Evolutionary conservation across 2,113 vertebrate genomes (phyloP).

Genomic region (Smithornis capensis): DNA sequence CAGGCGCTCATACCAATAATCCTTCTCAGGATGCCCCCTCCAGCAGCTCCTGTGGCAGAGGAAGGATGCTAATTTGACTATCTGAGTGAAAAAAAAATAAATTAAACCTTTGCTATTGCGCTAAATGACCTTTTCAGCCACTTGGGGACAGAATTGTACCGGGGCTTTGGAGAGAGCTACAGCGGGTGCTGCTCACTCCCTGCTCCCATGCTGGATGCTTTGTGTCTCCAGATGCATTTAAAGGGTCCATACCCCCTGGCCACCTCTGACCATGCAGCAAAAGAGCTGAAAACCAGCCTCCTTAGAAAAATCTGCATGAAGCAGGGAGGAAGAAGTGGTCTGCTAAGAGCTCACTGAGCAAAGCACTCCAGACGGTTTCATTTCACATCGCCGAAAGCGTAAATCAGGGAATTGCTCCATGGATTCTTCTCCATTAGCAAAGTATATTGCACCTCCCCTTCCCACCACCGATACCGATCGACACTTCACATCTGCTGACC

Average conservation of each 20-base stretch:
- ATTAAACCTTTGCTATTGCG: background rate
- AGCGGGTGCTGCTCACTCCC: accelerated
- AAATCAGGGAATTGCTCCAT: background rate
- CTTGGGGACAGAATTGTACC: background rate
- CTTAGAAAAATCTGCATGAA: background rate
- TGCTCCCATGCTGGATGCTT: background rate
- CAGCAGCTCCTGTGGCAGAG: background rate
- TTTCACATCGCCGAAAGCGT: background rate
- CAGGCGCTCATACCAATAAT: background rate
- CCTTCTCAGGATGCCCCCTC: background rate
- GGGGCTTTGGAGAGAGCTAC: background rate
- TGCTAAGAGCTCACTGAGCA: background rate
- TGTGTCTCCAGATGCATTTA: background rate
- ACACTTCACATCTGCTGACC: conserved; percentile 47
- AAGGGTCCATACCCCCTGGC: background rate
- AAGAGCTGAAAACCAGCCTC: background rate
- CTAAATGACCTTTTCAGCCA: conserved; percentile 41
- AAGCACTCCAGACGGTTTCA: background rate
- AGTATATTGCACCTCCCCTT: background rate
- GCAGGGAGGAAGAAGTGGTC: background rate
- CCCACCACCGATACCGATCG: background rate
- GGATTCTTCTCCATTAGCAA: conserved; percentile 28
- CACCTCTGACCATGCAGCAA: background rate
- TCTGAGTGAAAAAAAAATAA: background rate
- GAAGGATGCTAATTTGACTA: background rate